Evolutionary conservation across 2,797 vertebrate species (phyloP).

Genomic region (Cyprinella venusta): DNA sequence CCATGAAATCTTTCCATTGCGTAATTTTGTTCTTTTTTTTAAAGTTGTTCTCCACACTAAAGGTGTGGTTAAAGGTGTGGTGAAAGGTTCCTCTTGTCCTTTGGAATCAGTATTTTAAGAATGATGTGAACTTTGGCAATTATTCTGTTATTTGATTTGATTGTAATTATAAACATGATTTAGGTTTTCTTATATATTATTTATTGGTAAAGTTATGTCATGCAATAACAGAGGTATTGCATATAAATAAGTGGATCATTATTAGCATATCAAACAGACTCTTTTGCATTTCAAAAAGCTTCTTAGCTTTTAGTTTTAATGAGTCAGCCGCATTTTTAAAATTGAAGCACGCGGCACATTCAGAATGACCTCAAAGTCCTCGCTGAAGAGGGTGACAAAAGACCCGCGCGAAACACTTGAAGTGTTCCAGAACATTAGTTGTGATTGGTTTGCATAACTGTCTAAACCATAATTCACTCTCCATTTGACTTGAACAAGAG

Average conservation of each 20-base stretch:
- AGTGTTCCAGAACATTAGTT: neutral
- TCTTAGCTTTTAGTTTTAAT: conserved; percentile 29
- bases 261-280: conserved; percentile 40
- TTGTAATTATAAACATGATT: neutral
- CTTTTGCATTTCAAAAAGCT: conserved; percentile 40
- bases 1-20: neutral
- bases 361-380: conserved; percentile 26
- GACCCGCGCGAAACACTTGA: neutral
- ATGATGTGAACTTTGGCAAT: neutral
- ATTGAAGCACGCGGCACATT: conserved; percentile 12
- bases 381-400: conserved; percentile 13
- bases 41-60: neutral
- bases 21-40: neutral
- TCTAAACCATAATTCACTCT: neutral
- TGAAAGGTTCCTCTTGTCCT: neutral
- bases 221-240: neutral
- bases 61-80: neutral
- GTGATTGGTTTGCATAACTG: neutral
- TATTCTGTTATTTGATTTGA: neutral
- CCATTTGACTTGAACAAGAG: neutral
- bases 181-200: neutral
- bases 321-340: conserved; percentile 12
- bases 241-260: neutral
- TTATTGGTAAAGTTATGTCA: neutral
- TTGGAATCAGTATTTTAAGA: neutral